Percentiles rank a stretch among this genome's conserved stretches.
Conservation (phyloP, 2,888 invertebrate species). For the Mesodorylaimus sp. region DNA sequence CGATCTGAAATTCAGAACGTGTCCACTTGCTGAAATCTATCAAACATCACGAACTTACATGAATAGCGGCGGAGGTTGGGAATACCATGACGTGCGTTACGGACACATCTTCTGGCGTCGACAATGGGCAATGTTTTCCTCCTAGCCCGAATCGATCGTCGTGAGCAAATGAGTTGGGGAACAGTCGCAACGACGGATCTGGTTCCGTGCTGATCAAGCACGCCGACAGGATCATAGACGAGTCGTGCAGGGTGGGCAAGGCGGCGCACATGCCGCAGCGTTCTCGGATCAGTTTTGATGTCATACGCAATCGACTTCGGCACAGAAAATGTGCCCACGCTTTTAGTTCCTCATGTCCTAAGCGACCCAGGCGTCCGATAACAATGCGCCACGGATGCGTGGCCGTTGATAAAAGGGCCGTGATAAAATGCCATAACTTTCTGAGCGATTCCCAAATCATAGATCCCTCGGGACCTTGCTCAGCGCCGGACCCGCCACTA, state of each 20-base stretch:
- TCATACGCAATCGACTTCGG: constrained; percentile 15
- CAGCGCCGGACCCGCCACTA: too few species aligned
- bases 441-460: constrained; percentile 41
- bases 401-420: constrained; percentile 78
- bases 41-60: too few species aligned
- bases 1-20: background rate
- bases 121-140: constrained; percentile 54
- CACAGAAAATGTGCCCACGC: constrained; percentile 25
- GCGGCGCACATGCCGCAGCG: constrained; percentile 71
- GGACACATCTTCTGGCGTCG: constrained; percentile 85
- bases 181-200: constrained; percentile 53
- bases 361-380: constrained; percentile 79
- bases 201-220: constrained; percentile 89
- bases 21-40: too few species aligned
- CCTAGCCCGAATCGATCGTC: constrained; percentile 26
- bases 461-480: background rate
- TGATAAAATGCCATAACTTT: constrained; percentile 87
- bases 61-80: constrained; percentile 86
- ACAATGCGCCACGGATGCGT: constrained; percentile 80
- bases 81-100: constrained; percentile 96
- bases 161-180: constrained; percentile 30
- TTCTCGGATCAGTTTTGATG: constrained; percentile 10
- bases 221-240: constrained; percentile 85
- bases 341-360: constrained; percentile 93
- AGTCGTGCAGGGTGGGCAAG: constrained; percentile 54